phyloP scores from a whole-genome alignment of 2,888 invertebrate genomes.

The Capitulum mitella region DNA sequence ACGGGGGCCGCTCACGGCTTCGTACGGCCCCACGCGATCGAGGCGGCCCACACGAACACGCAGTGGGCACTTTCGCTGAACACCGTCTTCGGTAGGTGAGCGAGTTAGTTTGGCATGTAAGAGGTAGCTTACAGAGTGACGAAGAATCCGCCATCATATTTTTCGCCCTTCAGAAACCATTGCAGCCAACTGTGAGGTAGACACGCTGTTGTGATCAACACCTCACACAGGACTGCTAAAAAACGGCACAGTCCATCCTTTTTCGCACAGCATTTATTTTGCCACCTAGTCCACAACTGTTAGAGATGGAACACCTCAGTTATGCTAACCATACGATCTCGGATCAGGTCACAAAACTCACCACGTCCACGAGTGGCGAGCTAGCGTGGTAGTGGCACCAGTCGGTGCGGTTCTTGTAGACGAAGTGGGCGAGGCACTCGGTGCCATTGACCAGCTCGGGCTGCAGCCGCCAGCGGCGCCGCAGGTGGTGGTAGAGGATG shows the following conservation, averaged over 20 bases:
- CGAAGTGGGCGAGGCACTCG: background rate
- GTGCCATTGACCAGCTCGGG: background rate
- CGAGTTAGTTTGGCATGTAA: background rate
- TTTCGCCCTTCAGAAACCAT: background rate
- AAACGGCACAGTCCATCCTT: background rate
- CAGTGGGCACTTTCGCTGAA: background rate
- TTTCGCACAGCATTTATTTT: too few species aligned
- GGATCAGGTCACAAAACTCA: background rate
- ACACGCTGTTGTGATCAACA: too few species aligned
- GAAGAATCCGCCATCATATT: background rate
- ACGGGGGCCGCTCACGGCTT: background rate
- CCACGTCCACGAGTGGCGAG: background rate
- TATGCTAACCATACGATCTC: background rate
- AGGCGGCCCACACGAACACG: too few species aligned
- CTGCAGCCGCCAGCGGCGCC: background rate
- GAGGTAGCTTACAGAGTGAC: too few species aligned
- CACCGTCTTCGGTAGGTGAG: background rate
- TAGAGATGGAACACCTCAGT: too few species aligned
- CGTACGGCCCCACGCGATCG: too few species aligned
- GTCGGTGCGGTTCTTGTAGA: background rate
- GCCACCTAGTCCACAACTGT: too few species aligned
- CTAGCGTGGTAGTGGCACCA: slow-evolving; percentile 3
- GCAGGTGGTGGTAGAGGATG: background rate
- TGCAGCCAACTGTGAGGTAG: too few species aligned
- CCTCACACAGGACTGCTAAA: too few species aligned